A percentile compares a stretch with the other conserved stretches of the same genome.
phyloP scores from a whole-genome alignment of 2,113 vertebrate genomes.

The Chrysemys picta region DNA sequence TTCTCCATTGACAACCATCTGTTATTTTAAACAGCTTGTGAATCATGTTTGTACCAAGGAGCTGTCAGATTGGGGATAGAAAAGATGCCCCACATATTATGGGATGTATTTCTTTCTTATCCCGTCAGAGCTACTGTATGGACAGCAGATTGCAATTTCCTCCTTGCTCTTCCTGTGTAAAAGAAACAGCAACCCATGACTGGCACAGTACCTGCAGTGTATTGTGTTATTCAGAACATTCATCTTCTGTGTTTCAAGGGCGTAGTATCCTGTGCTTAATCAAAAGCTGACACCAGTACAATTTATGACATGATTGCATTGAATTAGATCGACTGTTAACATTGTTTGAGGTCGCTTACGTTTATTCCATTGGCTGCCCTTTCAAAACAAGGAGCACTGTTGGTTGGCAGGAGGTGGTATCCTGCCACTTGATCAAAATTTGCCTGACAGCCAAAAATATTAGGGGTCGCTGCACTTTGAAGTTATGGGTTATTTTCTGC shows the following conservation, averaged over 20 bases:
- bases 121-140: not conserved
- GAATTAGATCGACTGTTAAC: not conserved
- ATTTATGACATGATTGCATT: not conserved
- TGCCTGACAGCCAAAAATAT: not conserved
- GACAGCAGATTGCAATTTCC: not conserved
- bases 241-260: not conserved
- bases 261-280: conserved; percentile 8
- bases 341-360: not conserved
- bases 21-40: conserved; percentile 39
- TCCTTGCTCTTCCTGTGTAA: not conserved
- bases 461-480: not conserved
- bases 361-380: not conserved
- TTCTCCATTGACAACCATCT: conserved; percentile 56
- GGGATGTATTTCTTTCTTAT: not conserved
- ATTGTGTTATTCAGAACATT: not conserved
- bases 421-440: not conserved
- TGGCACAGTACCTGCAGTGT: not conserved
- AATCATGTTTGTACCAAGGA: not conserved
- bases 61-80: not conserved
- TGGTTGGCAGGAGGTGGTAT: not conserved
- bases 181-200: not conserved
- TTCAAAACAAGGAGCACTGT: not conserved
- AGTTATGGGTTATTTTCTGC: not conserved
- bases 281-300: not conserved
- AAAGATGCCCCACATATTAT: not conserved